A percentile compares a stretch with the other conserved stretches of the same genome.
Evolutionary conservation across 1,140 invertebrate genomes (phyloP).

Genomic region (Lepidostoma basale): DNA sequence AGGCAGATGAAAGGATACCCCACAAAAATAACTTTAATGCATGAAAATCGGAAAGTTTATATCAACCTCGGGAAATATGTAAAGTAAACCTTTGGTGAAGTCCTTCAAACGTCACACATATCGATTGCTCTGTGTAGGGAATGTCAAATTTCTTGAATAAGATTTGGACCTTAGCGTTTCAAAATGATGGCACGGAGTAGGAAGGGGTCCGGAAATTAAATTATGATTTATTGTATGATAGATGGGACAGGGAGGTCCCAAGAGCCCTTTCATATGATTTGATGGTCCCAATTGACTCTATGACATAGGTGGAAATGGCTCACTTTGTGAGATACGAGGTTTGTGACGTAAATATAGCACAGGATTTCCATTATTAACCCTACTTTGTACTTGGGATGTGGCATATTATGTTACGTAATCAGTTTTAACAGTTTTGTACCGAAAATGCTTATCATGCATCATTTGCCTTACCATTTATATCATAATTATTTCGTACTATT

Average conservation of each 20-base stretch:
- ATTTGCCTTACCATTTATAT: too few relatives aligned
- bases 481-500: too few relatives aligned
- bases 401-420: too few relatives aligned
- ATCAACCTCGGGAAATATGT: background rate
- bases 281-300: slow-evolving; percentile 17
- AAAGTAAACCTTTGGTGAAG: background rate
- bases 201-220: slow-evolving; percentile 39
- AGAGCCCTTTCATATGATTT: slow-evolving; percentile 13
- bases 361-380: background rate
- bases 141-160: slow-evolving; percentile 19
- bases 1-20: background rate
- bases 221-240: slow-evolving; percentile 39
- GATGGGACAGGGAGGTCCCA: slow-evolving; percentile 10
- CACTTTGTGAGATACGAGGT: slow-evolving; percentile 1
- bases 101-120: background rate
- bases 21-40: background rate
- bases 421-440: too few relatives aligned
- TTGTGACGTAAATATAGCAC: background rate
- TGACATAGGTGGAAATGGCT: slow-evolving; percentile 23
- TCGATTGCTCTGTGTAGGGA: slow-evolving; percentile 8
- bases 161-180: slow-evolving; percentile 20
- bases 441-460: too few relatives aligned
- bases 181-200: background rate
- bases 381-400: too few relatives aligned
- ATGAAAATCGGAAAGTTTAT: background rate